Evolutionary conservation across 2,888 invertebrate genomes (phyloP).

Genomic region (Parnassius orleans): DNA sequence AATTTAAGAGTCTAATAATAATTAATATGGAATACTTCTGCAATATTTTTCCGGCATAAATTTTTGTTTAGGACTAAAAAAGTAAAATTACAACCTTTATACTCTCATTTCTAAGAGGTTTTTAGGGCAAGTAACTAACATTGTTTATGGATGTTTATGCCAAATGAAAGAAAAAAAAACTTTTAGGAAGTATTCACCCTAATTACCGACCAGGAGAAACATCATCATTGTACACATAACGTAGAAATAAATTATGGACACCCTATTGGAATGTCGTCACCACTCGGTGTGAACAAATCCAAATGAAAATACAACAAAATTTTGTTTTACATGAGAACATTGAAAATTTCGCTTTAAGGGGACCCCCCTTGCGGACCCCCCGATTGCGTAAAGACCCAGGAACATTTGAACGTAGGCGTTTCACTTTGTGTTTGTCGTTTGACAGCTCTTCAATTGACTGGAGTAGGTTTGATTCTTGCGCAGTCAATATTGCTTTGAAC

Average conservation of each 20-base stretch:
- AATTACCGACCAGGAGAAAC: too few species aligned
- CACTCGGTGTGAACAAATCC: conserved; percentile 62
- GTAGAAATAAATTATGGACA: conserved; percentile 37
- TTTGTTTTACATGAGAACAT: conserved; percentile 77
- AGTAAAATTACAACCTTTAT: too few species aligned
- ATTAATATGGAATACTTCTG: too few species aligned
- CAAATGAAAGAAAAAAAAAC: too few species aligned
- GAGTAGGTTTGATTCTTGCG: conserved; percentile 43
- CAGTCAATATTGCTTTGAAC: conserved; percentile 35
- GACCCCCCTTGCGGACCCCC: too few species aligned
- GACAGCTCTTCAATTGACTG: conserved; percentile 63
- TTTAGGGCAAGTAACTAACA: too few species aligned
- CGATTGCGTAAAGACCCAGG: conserved; percentile 39
- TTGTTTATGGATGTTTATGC: too few species aligned
- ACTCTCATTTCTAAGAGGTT: too few species aligned
- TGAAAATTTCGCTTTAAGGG: conserved; percentile 47
- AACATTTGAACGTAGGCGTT: conserved; percentile 42
- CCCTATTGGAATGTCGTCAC: conserved; percentile 67
- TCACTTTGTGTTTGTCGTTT: conserved; percentile 46
- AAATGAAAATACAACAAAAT: conserved; percentile 69
- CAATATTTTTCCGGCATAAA: too few species aligned
- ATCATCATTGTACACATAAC: background rate
- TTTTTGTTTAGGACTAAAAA: too few species aligned
- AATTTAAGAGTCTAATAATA: too few species aligned
- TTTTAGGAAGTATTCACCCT: too few species aligned